Evolutionary conservation across 2,113 vertebrate species (phyloP).

Genomic region (Hypomesus transpacificus): DNA sequence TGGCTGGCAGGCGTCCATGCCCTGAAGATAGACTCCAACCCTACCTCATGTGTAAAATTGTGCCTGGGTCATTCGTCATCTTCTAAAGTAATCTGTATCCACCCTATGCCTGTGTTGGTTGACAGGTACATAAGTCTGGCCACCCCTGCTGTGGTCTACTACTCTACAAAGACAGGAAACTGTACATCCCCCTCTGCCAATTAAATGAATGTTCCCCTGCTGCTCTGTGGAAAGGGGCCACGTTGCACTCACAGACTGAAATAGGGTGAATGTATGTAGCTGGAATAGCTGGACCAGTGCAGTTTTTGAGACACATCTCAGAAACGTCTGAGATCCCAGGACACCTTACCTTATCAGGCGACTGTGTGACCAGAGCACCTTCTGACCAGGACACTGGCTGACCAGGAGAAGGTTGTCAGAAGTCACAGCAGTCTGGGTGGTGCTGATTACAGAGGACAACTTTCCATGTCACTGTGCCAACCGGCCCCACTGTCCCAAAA

Average conservation of each 20-base stretch:
- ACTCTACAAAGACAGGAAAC: conserved; percentile 15
- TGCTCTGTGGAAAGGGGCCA: too few species aligned
- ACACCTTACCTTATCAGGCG: too few species aligned
- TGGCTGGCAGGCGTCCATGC: conserved; percentile 78
- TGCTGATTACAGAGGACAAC: too few species aligned
- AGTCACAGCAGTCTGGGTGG: too few species aligned
- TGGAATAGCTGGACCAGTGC: not conserved
- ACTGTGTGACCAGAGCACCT: too few species aligned
- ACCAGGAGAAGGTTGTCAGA: too few species aligned
- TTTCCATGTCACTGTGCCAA: too few species aligned
- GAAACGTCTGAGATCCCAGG: too few species aligned
- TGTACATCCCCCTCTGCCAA: conserved; percentile 12
- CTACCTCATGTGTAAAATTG: conserved; percentile 75
- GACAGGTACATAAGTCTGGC: conserved; percentile 63
- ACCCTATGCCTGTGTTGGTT: conserved; percentile 64
- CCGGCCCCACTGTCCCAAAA: too few species aligned
- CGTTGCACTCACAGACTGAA: too few species aligned
- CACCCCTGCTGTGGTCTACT: conserved; percentile 44
- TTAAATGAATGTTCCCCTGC: not conserved
- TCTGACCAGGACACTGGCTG: not conserved
- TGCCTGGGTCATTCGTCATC: conserved; percentile 80
- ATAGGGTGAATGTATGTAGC: not conserved
- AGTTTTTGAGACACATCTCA: not conserved
- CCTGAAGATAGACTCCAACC: conserved; percentile 81
- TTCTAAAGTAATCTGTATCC: conserved; percentile 75